Percentiles rank a stretch among this genome's conserved stretches.
phyloP scores from a whole-genome alignment of 2,888 invertebrate species.

The Eupithecia pulchellata region DNA sequence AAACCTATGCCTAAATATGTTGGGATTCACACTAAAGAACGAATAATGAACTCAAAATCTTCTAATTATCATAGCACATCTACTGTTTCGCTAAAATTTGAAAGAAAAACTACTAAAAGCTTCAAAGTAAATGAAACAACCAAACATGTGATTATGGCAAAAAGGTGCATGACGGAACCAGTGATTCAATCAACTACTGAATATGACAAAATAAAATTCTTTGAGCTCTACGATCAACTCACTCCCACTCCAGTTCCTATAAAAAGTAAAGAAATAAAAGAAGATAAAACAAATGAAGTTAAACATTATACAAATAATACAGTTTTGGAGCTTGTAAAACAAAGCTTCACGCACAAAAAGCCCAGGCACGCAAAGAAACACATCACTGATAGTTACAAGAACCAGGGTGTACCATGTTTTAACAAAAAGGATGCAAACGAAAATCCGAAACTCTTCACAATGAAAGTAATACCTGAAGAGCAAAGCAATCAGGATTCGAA shows the following conservation, averaged over 20 bases:
- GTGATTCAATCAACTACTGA: slow-evolving; percentile 41
- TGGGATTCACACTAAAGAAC: background rate
- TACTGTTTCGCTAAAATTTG: background rate
- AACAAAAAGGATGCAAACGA: slow-evolving; percentile 12
- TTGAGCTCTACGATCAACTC: slow-evolving; percentile 71
- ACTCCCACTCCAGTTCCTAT: slow-evolving; percentile 48
- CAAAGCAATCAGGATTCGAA: slow-evolving; percentile 10
- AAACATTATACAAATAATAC: slow-evolving; percentile 42
- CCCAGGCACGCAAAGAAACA: slow-evolving; percentile 60
- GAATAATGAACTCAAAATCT: background rate
- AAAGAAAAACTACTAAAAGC: background rate
- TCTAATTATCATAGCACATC: background rate
- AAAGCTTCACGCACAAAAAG: slow-evolving; percentile 49
- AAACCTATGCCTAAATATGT: slow-evolving; percentile 11
- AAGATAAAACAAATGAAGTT: slow-evolving; percentile 38
- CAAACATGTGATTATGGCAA: background rate
- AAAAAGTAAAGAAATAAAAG: slow-evolving; percentile 38
- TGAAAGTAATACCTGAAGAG: slow-evolving; percentile 15
- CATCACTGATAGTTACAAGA: slow-evolving; percentile 41
- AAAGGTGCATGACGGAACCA: background rate
- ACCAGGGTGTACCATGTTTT: slow-evolving; percentile 11
- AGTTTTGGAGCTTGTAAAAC: slow-evolving; percentile 50
- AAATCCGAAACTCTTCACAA: slow-evolving; percentile 15
- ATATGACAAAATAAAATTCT: slow-evolving; percentile 74
- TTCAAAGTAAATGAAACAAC: background rate